Percentiles rank a stretch among this genome's conserved stretches.
Evolutionary conservation across 2,113 vertebrate genomes (phyloP).

Genomic region (Forbesichthys papilliferus): DNA sequence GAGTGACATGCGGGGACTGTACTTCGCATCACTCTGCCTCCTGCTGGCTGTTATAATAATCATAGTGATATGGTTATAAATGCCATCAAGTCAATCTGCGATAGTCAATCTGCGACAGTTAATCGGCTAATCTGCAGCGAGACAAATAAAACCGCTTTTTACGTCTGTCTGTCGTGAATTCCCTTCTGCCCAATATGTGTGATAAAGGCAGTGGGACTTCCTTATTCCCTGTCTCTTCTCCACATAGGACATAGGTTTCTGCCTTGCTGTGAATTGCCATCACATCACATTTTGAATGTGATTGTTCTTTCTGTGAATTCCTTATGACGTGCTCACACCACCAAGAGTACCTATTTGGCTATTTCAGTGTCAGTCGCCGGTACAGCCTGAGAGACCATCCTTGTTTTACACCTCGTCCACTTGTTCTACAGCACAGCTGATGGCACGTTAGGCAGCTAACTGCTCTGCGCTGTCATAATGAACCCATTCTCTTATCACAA

Average conservation of each 20-base stretch:
- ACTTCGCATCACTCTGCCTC: no score
- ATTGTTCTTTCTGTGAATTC: constrained; percentile 7
- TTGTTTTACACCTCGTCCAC: constrained; percentile 54
- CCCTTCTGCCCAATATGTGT: no score
- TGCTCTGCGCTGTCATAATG: constrained; percentile 56
- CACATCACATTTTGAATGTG: constrained; percentile 2
- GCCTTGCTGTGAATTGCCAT: constrained; percentile 4
- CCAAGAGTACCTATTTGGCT: constrained; percentile 2
- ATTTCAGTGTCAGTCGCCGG: constrained; percentile 33
- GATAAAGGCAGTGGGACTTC: not conserved
- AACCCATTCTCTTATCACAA: constrained; percentile 60
- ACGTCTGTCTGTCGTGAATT: constrained; percentile 11
- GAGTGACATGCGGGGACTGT: no score
- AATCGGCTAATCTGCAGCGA: constrained; percentile 1
- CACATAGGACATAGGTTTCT: constrained; percentile 6
- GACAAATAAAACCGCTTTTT: constrained; percentile 11
- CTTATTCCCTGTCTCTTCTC: not conserved
- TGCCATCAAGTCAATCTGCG: not conserved
- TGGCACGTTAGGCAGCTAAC: constrained; percentile 31
- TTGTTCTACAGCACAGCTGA: constrained; percentile 49
- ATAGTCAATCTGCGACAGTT: not conserved
- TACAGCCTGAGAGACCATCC: constrained; percentile 31
- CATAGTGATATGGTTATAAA: not conserved
- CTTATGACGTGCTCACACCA: constrained; percentile 3
- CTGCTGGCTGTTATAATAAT: no score